Base-by-base conservation (phyloP, 2,113 vertebrate species). In the Siniperca knerii region DNA sequence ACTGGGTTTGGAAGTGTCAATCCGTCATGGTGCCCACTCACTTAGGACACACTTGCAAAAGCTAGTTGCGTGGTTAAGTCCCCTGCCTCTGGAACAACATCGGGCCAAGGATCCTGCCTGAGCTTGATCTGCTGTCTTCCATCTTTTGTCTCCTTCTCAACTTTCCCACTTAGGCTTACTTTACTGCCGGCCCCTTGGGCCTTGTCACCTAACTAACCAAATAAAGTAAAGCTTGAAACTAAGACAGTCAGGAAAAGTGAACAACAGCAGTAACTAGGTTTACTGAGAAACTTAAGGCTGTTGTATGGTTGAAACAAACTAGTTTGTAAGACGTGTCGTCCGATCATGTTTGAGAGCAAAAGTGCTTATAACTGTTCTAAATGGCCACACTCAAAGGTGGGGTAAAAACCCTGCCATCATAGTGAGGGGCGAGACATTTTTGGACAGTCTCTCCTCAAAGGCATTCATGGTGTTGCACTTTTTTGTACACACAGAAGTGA, bases 121-220 rank as follows among this genome's bases (percentile, higher is more conserved):
- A 82, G 83, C 88, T 86, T 92, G 87, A 92, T 87, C 64, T 84
- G 71, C 67, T 74, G 70, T 55, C 84, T 76, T 58, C 37, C 33
- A 61, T 77, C 66, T 66, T 64, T 76, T 72, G 67, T 48, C 58
- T 70, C 18, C 40, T 33, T 50, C 33, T 79, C 62, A 46, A 58
- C 37, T 65, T 68, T 72, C 6, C 69, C 15, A 23, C n/a, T 62
- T 21, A 58, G 57, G 29, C 46, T 50, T 29, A 1, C 57, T 48
- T 54, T 33, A 52, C 65, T 23, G 40, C 16, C 4, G n/a, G 33
- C 33, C 7, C 72, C 55, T 57, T 33, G 23, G 64, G 11, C 79
- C 61, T 10, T 18, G 21, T 69, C 8, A 8, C 67, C 40, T n/a
- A n/a, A 29, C 8, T 29, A 35, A 25, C 37, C 58, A 25, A 61